Evolutionary conservation across 1,140 invertebrate genomes (phyloP).

Genomic region (Magallana ariakensis): DNA sequence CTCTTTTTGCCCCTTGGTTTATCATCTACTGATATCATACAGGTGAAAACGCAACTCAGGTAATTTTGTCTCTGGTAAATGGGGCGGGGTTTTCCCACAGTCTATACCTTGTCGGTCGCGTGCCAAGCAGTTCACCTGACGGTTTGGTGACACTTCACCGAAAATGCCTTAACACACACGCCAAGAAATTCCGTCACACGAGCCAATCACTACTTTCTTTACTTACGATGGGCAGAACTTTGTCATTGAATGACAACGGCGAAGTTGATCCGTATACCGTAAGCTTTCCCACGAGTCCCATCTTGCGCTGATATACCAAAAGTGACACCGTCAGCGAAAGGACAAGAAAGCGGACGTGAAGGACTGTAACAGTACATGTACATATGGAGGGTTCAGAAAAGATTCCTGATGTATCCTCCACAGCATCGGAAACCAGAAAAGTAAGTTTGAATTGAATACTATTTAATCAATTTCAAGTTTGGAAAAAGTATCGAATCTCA

Average conservation of each 20-base stretch:
- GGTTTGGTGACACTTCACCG: slow-evolving; percentile 39
- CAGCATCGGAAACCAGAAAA: slow-evolving; percentile 55
- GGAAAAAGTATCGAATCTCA: too few species aligned
- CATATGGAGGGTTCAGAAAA: background rate
- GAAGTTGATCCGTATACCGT: background rate
- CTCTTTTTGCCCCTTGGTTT: slow-evolving; percentile 35
- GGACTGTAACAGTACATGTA: background rate
- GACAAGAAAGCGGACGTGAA: background rate
- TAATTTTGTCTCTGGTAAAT: slow-evolving; percentile 41
- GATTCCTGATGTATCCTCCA: slow-evolving; percentile 56
- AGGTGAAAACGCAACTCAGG: slow-evolving; percentile 41
- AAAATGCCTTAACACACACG: slow-evolving; percentile 30
- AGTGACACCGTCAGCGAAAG: slow-evolving; percentile 38
- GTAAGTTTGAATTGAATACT: slow-evolving; percentile 44
- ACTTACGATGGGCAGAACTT: background rate
- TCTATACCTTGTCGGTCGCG: slow-evolving; percentile 46
- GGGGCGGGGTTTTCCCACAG: slow-evolving; percentile 57
- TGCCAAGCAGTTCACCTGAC: slow-evolving; percentile 46
- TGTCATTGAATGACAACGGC: slow-evolving; percentile 17
- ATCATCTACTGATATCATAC: slow-evolving; percentile 41
- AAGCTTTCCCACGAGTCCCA: slow-evolving; percentile 42
- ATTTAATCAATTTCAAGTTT: background rate
- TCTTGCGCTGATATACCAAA: slow-evolving; percentile 11
- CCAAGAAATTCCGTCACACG: slow-evolving; percentile 24
- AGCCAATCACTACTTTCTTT: slow-evolving; percentile 22